phyloP scores from a whole-genome alignment of 2,888 invertebrate species.

The Cephalotes varians region DNA sequence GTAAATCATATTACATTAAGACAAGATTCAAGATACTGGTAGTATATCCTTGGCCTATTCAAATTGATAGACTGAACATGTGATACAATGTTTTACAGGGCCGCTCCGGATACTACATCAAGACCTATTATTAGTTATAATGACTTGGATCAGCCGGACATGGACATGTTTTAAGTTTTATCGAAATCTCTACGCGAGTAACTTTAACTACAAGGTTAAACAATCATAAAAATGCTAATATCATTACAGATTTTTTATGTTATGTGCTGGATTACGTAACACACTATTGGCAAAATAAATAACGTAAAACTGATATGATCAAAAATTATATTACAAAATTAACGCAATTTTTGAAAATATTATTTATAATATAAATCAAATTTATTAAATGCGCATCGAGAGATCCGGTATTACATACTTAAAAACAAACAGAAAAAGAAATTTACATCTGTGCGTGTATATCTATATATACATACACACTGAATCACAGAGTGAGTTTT shows the following conservation, averaged over 20 bases:
- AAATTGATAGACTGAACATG: constrained; percentile 64
- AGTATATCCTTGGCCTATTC: background rate
- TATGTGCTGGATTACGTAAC: constrained; percentile 63
- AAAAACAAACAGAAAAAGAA: background rate
- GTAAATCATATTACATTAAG: background rate
- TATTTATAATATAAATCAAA: constrained; percentile 8
- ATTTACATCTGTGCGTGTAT: background rate
- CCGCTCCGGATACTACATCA: constrained; percentile 85
- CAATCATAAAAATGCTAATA: constrained; percentile 38
- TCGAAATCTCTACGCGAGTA: constrained; percentile 42
- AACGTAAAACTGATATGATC: background rate
- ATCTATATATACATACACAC: background rate
- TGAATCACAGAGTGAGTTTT: background rate
- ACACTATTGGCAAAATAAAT: constrained; percentile 18
- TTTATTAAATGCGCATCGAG: constrained; percentile 44
- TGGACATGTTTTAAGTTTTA: constrained; percentile 90
- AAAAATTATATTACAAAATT: constrained; percentile 70
- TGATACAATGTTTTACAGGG: constrained; percentile 79
- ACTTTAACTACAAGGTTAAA: constrained; percentile 50
- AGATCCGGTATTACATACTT: constrained; percentile 28
- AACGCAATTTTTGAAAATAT: constrained; percentile 57
- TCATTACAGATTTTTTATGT: constrained; percentile 21
- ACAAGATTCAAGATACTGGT: constrained; percentile 1
- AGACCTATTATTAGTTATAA: constrained; percentile 95
- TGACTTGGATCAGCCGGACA: constrained; percentile 96